A percentile compares a stretch with the other conserved stretches of the same genome.
Evolutionary conservation across 2,888 invertebrate genomes (phyloP).

Genomic region (Tipula unca): DNA sequence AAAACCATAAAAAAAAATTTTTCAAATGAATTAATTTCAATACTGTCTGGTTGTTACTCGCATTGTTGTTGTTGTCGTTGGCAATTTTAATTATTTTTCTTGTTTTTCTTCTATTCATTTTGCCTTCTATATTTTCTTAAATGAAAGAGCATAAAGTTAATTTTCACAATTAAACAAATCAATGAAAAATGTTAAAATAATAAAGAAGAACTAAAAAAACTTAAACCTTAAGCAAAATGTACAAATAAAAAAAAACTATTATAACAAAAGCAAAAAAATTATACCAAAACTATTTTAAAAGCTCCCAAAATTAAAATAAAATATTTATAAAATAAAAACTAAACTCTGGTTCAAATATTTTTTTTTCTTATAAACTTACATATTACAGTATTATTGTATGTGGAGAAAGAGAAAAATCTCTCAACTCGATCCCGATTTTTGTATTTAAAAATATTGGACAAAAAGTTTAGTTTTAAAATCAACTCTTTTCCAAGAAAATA

Average conservation of each 20-base stretch:
- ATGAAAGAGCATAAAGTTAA: slow-evolving; percentile 14
- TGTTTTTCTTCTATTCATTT: neutral
- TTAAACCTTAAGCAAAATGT: neutral
- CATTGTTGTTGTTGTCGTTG: neutral
- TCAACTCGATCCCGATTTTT: neutral
- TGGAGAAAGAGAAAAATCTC: neutral
- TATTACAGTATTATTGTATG: neutral
- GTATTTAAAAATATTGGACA: neutral
- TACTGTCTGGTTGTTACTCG: neutral
- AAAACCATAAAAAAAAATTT: neutral
- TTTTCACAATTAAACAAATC: neutral
- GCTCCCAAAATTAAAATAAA: neutral
- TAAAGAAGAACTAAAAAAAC: neutral
- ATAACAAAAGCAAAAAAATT: neutral
- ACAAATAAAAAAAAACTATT: neutral
- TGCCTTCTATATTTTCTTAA: neutral
- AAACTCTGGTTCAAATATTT: neutral
- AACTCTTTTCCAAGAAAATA: neutral
- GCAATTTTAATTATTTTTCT: neutral
- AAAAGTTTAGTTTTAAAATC: neutral
- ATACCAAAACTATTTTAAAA: neutral
- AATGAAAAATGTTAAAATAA: neutral
- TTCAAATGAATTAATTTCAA: neutral
- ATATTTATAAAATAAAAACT: neutral
- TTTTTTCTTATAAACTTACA: neutral